Evolutionary conservation across 2,888 invertebrate species (phyloP).

Genomic region (Amphipoea lucens): DNA sequence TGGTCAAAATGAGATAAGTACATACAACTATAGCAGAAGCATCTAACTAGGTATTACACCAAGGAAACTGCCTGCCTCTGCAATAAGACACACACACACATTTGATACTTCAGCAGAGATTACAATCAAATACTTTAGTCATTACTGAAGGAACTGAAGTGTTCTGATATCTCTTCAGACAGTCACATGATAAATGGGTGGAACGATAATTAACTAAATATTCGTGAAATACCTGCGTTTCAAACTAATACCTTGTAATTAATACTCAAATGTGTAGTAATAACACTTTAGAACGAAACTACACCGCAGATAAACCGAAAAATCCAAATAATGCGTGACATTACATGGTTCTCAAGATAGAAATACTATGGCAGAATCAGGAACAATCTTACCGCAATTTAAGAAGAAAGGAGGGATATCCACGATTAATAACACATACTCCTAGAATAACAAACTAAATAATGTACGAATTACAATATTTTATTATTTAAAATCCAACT

Average conservation of each 20-base stretch:
- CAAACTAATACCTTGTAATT: constrained; percentile 10
- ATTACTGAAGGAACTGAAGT: constrained; percentile 13
- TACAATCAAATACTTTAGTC: not conserved
- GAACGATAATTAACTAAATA: constrained; percentile 42
- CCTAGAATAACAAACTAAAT: constrained; percentile 70
- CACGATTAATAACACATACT: constrained; percentile 79
- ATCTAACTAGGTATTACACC: not conserved
- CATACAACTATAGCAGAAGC: not conserved
- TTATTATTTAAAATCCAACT: constrained; percentile 81
- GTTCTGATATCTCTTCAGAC: constrained; percentile 31
- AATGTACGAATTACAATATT: constrained; percentile 67
- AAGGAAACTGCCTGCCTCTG: not conserved
- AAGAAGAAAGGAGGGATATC: constrained; percentile 65
- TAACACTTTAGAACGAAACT: constrained; percentile 21
- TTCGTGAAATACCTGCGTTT: not conserved
- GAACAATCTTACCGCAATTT: constrained; percentile 78
- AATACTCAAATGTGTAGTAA: constrained; percentile 31
- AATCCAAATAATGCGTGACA: constrained; percentile 70
- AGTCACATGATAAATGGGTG: constrained; percentile 77
- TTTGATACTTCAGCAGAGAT: not conserved
- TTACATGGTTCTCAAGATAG: constrained; percentile 69
- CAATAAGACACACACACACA: not conserved
- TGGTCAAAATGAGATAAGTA: not conserved
- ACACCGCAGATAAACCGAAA: constrained; percentile 38
- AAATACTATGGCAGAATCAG: constrained; percentile 75